These are phyloP conservation scores for Lagopus muta DNA, from an alignment of 2,113 vertebrate genomes.

Conservation along the genomic window DNA sequence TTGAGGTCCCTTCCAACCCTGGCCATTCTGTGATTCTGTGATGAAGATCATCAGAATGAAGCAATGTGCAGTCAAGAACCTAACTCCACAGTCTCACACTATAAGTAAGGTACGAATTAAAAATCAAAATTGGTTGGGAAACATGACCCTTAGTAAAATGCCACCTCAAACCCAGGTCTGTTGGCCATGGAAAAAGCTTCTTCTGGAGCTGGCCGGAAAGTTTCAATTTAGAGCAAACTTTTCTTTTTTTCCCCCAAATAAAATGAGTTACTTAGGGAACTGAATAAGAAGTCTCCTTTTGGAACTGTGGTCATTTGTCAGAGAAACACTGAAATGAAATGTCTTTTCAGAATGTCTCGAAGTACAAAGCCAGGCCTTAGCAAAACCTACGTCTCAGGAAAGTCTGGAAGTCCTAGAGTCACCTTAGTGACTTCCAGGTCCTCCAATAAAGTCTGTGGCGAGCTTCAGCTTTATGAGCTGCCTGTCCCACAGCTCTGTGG, in stretches of 20 bases:
- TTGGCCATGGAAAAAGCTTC: neutral
- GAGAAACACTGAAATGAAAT: neutral
- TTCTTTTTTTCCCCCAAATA: neutral
- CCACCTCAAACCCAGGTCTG: neutral
- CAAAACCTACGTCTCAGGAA: neutral
- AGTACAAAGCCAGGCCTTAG: neutral
- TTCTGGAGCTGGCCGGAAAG: neutral
- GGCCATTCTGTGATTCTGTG: neutral
- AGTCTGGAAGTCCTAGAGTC: neutral
- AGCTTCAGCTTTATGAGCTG: neutral
- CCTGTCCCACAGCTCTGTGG: neutral
- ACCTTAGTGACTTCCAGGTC: neutral
- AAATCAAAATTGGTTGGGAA: neutral
- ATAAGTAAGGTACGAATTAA: neutral
- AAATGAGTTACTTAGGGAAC: neutral
- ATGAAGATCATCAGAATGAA: neutral
- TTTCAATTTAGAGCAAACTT: neutral
- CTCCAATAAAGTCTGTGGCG: neutral
- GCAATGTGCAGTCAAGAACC: neutral
- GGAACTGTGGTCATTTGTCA: neutral
- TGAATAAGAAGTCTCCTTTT: neutral
- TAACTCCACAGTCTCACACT: neutral
- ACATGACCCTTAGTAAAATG: neutral
- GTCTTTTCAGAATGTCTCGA: neutral
- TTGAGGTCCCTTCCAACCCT: too few species aligned